A percentile compares a stretch with the other conserved stretches of the same genome.
Conservation (phyloP, 2,113 vertebrate species). For the Rhabdomys dilectus region DNA sequence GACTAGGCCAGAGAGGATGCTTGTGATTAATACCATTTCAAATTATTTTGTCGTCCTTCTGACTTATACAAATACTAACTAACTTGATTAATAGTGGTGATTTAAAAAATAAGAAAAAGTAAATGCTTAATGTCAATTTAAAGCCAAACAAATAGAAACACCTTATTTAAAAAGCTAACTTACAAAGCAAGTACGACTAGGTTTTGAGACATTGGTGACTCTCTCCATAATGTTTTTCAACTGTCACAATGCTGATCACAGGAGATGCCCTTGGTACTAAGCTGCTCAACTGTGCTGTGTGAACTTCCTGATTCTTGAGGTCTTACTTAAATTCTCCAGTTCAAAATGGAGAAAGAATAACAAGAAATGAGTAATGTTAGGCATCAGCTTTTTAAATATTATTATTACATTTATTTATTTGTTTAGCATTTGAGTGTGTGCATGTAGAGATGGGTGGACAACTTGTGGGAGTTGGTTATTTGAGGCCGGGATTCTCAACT, state of each 20-base stretch:
- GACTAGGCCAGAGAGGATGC: not conserved
- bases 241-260: not conserved
- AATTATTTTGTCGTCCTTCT: not conserved
- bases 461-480: not conserved
- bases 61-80: not conserved
- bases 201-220: slow-evolving; percentile 64
- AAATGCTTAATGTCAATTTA: not conserved
- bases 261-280: not conserved
- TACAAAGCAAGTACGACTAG: slow-evolving; percentile 71
- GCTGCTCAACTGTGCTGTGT: not conserved
- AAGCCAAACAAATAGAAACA: slow-evolving; percentile 17
- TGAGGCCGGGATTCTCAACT: not conserved
- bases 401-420: not conserved
- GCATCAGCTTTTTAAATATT: not conserved
- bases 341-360: not conserved
- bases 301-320: not conserved
- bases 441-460: not conserved
- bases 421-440: not conserved
- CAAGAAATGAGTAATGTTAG: not conserved
- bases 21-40: not conserved
- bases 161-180: slow-evolving; percentile 33
- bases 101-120: not conserved
- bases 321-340: not conserved
- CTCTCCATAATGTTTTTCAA: not conserved
- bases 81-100: not conserved